Conservation (phyloP, 2,113 vertebrate genomes). For the Mus pahari region DNA sequence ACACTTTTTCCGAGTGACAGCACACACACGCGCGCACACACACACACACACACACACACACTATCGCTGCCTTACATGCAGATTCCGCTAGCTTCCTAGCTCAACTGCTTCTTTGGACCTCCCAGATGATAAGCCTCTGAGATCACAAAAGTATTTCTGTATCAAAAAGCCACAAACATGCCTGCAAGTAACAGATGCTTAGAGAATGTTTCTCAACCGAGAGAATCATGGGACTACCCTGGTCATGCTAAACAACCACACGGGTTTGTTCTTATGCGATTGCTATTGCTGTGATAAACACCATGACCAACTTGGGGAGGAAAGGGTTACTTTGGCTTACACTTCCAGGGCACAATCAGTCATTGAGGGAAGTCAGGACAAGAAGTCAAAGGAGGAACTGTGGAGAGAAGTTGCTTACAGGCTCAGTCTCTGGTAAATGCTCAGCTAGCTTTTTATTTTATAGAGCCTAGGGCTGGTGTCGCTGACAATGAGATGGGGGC, state of each 20-base stretch:
- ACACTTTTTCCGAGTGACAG: not conserved
- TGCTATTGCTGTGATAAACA: no score
- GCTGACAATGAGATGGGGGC: not conserved
- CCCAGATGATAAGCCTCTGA: not conserved
- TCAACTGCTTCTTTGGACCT: not conserved
- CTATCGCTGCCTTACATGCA: rapidly evolving
- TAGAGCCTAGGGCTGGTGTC: not conserved
- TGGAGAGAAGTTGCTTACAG: no score
- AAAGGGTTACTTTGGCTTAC: not conserved
- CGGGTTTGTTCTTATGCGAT: no score
- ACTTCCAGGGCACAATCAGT: not conserved
- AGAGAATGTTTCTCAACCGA: not conserved
- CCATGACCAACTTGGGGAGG: not conserved
- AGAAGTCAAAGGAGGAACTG: not conserved
- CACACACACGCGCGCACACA: no score
- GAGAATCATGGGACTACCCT: not conserved
- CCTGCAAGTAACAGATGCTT: not conserved
- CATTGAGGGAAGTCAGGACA: not conserved
- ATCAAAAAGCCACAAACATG: not conserved
- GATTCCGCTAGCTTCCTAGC: not conserved
- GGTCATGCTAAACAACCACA: not conserved
- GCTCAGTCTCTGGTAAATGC: not conserved
- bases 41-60: no score
- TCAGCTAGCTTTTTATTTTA: not conserved
- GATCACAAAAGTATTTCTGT: not conserved